Evolutionary conservation across 1,140 invertebrate species (phyloP).

Genomic region (Drosophila seguyi): DNA sequence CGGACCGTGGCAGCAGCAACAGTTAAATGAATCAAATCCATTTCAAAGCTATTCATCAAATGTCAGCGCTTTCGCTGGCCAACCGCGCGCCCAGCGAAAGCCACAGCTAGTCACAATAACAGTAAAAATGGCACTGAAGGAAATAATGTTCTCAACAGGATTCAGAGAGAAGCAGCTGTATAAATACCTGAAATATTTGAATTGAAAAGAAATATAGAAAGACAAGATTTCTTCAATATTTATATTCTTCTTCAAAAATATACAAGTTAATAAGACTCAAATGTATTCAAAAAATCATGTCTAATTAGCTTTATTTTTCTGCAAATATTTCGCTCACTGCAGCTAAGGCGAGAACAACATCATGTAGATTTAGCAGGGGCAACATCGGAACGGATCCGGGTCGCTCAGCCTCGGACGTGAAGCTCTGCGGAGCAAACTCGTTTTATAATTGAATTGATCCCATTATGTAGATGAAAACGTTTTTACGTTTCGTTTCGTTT

Average conservation of each 20-base stretch:
- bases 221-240: too few species aligned
- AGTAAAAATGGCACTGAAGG: not conserved
- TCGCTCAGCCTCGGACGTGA: conserved; percentile 52
- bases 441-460: conserved; percentile 83
- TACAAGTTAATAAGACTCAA: too few species aligned
- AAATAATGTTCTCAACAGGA: not conserved
- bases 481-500: conserved; percentile 71
- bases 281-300: not conserved
- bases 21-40: conserved; percentile 82
- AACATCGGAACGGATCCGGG: conserved; percentile 45
- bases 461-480: conserved; percentile 82
- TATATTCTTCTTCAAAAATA: too few species aligned
- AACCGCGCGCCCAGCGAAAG: conserved; percentile 50
- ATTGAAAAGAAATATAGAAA: not conserved
- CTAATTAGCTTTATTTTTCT: not conserved
- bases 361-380: conserved; percentile 43
- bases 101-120: conserved; percentile 35
- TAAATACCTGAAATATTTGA: not conserved
- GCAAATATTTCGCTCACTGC: not conserved
- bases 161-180: too few species aligned
- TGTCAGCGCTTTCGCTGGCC: conserved; percentile 61
- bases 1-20: conserved; percentile 49
- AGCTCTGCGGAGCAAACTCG: conserved; percentile 62
- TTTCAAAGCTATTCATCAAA: conserved; percentile 79
- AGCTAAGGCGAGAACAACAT: conserved; percentile 20